Evolutionary conservation across 2,113 vertebrate genomes (phyloP).

Genomic region (Tachysurus vachellii): DNA sequence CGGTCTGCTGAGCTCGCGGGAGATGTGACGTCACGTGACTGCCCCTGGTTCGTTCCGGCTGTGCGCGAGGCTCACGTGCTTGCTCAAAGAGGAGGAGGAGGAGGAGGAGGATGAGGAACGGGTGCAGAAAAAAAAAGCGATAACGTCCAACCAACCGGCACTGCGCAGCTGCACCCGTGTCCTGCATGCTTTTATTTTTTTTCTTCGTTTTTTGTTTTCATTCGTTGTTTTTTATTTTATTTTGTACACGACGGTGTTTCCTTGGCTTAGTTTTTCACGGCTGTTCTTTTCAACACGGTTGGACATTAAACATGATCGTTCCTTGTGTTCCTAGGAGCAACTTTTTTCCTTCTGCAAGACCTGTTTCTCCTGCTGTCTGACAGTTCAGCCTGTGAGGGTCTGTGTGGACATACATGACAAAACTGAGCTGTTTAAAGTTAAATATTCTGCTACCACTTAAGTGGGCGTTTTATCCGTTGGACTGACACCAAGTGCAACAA

Average conservation of each 20-base stretch:
- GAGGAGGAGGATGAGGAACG: conserved; percentile 52
- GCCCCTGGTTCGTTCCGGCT: conserved; percentile 78
- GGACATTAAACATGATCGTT: neutral
- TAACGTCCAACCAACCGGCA: conserved; percentile 68
- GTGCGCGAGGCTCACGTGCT: conserved; percentile 67
- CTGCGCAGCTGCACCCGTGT: conserved; percentile 51
- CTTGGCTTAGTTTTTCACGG: neutral
- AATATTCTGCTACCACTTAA: conserved; percentile 2
- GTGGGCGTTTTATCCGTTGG: neutral
- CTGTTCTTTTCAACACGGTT: neutral
- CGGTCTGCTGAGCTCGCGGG: conserved; percentile 15
- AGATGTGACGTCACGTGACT: conserved; percentile 77
- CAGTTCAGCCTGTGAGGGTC: neutral
- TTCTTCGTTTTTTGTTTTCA: conserved; percentile 35
- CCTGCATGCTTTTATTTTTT: conserved; percentile 41
- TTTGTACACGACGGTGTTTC: neutral
- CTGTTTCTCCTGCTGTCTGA: conserved; percentile 15
- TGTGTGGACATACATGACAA: neutral
- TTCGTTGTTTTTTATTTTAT: neutral
- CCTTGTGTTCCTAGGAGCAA: neutral
- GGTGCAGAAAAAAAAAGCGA: conserved; percentile 61
- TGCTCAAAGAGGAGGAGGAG: conserved; percentile 50
- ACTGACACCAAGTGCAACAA: conserved; percentile 10
- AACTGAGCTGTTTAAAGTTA: conserved; percentile 20
- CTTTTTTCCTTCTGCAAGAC: conserved; percentile 28